These are phyloP conservation scores for Emydocephalus ijimae DNA, from an alignment of 2,113 vertebrate species.

Conservation along the genomic window DNA sequence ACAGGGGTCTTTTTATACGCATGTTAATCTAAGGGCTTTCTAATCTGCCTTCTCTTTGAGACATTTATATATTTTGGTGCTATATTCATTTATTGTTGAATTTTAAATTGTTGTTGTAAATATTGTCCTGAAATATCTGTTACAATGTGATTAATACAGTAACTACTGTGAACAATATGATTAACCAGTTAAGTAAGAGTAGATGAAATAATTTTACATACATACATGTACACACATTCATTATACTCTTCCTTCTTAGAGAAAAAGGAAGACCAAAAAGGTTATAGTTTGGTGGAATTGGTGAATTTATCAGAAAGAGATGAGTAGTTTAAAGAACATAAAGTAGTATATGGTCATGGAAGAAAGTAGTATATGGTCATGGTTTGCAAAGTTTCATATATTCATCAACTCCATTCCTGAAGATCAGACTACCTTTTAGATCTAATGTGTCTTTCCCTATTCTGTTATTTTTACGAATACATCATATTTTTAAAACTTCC, in stretches of 20 bases:
- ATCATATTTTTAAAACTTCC: not conserved
- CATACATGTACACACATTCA: not conserved
- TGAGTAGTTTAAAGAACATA: not conserved
- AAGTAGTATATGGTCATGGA: not conserved
- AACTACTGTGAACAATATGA: not conserved
- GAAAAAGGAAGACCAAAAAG: not conserved
- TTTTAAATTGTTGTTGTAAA: not conserved
- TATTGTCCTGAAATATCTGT: not conserved
- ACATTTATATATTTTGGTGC: not conserved
- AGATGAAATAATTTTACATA: not conserved
- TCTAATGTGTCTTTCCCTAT: not conserved
- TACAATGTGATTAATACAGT: not conserved
- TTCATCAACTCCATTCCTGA: not conserved
- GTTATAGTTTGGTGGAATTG: not conserved
- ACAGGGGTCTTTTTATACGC: not conserved
- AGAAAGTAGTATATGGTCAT: not conserved
- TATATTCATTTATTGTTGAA: not conserved
- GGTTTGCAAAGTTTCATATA: not conserved
- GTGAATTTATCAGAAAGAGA: not conserved
- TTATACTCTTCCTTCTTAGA: not conserved
- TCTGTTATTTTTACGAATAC: not conserved
- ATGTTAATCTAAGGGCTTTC: not conserved
- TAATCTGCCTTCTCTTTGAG: not conserved
- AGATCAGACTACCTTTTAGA: not conserved
- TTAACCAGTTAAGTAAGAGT: not conserved